Evolutionary conservation across 2,888 invertebrate genomes (phyloP).

Genomic region (Ornithoptera alexandrae): DNA sequence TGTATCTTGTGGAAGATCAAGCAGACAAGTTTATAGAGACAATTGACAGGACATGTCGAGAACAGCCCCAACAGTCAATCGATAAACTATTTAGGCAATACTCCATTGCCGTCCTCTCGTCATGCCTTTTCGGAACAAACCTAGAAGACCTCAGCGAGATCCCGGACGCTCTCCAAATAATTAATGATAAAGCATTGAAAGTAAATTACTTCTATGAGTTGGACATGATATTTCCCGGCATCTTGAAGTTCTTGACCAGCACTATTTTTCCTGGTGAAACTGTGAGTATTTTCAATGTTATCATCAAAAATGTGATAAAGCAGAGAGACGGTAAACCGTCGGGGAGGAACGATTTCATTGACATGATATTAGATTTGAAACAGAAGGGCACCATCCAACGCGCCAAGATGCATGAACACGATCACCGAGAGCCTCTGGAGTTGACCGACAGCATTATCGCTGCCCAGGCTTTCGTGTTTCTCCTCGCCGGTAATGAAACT

Average conservation of each 20-base stretch:
- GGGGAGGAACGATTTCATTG: slow-evolving; percentile 52
- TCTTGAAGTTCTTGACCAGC: slow-evolving; percentile 42
- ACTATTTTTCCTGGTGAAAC: slow-evolving; percentile 40
- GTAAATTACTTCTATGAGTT: slow-evolving; percentile 25
- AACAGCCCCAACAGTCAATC: slow-evolving; percentile 39
- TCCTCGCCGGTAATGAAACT: neutral
- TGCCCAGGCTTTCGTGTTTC: neutral
- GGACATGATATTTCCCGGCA: slow-evolving; percentile 47
- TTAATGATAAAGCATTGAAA: slow-evolving; percentile 4
- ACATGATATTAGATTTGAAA: slow-evolving; percentile 48
- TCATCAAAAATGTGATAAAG: slow-evolving; percentile 40
- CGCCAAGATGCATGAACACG: slow-evolving; percentile 31
- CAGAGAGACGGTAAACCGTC: slow-evolving; percentile 45
- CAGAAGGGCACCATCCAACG: slow-evolving; percentile 39
- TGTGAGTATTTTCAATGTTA: slow-evolving; percentile 39
- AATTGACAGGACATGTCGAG: neutral
- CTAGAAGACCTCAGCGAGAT: slow-evolving; percentile 33
- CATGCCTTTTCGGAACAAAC: slow-evolving; percentile 42
- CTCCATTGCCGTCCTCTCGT: slow-evolving; percentile 44
- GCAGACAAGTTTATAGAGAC: slow-evolving; percentile 38
- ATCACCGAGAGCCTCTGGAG: neutral
- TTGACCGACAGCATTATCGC: slow-evolving; percentile 2
- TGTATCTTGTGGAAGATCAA: slow-evolving; percentile 44
- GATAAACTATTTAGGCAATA: slow-evolving; percentile 42
- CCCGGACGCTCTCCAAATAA: neutral